Evolutionary conservation across 37 sponge, comb jelly and placozoan species (phyloP).

Genomic region (Ephydatia muelleri): DNA sequence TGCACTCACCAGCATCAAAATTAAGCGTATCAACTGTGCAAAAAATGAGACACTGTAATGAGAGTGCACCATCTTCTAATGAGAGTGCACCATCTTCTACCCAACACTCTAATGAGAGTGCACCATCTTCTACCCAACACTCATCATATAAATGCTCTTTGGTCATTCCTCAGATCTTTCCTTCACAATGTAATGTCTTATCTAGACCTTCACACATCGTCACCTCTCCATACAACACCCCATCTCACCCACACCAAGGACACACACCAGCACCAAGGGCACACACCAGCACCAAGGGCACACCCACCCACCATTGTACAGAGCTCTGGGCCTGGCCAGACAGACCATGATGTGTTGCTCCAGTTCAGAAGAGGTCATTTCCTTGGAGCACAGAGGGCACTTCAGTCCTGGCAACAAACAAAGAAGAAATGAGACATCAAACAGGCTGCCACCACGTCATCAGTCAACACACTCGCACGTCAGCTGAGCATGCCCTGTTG

Average conservation of each 20-base stretch:
- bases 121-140: no score
- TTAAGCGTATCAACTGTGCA: slow-evolving; percentile 64
- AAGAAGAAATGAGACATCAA: no score
- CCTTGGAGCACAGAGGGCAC: slow-evolving; percentile 77
- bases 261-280: neutral
- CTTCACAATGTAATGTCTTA: neutral
- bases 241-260: neutral
- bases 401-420: slow-evolving; percentile 31
- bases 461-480: neutral
- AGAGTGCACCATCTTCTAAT: neutral
- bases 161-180: no score
- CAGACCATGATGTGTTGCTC: slow-evolving; percentile 69
- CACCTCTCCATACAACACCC: neutral
- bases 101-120: no score
- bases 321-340: slow-evolving; percentile 19
- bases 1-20: slow-evolving; percentile 85
- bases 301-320: neutral
- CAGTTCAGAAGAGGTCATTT: slow-evolving; percentile 60
- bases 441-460: no score
- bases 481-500: neutral
- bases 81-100: no score
- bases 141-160: no score
- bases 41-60: neutral
- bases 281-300: no score
- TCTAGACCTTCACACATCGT: neutral